These are phyloP conservation scores for Byasa hedistus DNA, from an alignment of 2,888 invertebrate species.

Conservation along the genomic window DNA sequence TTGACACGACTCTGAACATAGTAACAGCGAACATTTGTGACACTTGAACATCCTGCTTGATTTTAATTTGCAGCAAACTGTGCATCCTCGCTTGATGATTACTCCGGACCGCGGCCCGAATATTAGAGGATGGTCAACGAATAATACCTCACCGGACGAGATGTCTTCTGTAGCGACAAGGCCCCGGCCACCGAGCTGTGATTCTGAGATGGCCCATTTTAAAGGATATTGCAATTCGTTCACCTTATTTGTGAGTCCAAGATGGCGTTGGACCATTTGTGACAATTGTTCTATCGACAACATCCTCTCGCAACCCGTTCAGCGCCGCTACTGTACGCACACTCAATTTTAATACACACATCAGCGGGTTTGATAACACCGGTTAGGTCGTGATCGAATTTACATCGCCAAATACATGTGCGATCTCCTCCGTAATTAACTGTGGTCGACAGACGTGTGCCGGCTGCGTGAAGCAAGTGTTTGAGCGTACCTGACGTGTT, in stretches of 20 bases:
- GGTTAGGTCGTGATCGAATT: slow-evolving; percentile 57
- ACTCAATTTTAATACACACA: slow-evolving; percentile 66
- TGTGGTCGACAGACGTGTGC: slow-evolving; percentile 54
- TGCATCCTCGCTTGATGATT: slow-evolving; percentile 81
- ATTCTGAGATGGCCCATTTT: slow-evolving; percentile 82
- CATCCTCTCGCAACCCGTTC: slow-evolving; percentile 72
- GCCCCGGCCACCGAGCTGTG: slow-evolving; percentile 84
- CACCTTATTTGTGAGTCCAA: slow-evolving; percentile 52
- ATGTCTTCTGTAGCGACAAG: slow-evolving; percentile 85
- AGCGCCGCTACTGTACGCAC: slow-evolving; percentile 69
- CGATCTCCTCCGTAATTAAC: slow-evolving; percentile 63
- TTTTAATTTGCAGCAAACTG: slow-evolving; percentile 81
- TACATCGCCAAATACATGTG: slow-evolving; percentile 60
- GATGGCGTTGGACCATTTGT: slow-evolving; percentile 69
- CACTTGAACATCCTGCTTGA: slow-evolving; percentile 73
- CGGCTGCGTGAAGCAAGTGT: slow-evolving; percentile 51
- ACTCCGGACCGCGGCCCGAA: slow-evolving; percentile 83
- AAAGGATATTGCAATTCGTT: slow-evolving; percentile 51
- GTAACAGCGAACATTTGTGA: slow-evolving; percentile 83
- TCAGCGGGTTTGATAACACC: slow-evolving; percentile 67
- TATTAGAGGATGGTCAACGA: slow-evolving; percentile 84
- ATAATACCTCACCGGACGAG: slow-evolving; percentile 83
- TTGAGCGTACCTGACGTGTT: slow-evolving; percentile 55
- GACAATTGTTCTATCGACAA: slow-evolving; percentile 75
- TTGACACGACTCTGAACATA: slow-evolving; percentile 84